phyloP scores from a whole-genome alignment of 2,113 vertebrate species.

The Myanophis thanlyinensis region DNA sequence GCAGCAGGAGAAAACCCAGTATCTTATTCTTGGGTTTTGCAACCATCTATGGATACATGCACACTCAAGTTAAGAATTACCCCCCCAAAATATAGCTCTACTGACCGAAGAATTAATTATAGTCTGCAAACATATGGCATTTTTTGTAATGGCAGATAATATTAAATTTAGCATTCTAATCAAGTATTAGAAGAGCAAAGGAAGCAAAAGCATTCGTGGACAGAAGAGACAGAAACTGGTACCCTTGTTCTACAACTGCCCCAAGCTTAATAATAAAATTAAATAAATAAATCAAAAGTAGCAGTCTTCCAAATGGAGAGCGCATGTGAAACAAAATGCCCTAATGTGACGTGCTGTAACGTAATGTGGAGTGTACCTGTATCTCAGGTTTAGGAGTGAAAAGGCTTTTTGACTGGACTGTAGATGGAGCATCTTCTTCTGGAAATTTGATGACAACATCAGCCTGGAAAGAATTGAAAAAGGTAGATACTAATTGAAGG shows the following conservation, averaged over 20 bases:
- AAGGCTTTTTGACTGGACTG: slow-evolving; percentile 88
- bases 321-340: not conserved
- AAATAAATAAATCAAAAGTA: not conserved
- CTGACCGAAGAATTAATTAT: not conserved
- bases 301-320: not conserved
- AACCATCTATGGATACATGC: not conserved
- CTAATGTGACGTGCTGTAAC: too few species aligned
- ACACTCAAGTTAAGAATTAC: too few species aligned
- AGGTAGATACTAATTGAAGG: not conserved
- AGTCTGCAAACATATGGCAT: not conserved
- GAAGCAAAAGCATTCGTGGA: not conserved
- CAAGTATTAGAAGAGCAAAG: not conserved
- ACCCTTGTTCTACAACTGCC: not conserved
- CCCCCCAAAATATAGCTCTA: not conserved
- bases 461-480: slow-evolving; percentile 72
- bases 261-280: not conserved
- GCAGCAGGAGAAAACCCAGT: not conserved
- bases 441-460: slow-evolving; percentile 93
- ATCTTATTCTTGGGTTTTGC: not conserved
- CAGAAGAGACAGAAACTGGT: not conserved
- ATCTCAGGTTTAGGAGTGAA: slow-evolving; percentile 96
- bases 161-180: not conserved
- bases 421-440: slow-evolving; percentile 88
- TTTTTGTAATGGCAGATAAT: not conserved
- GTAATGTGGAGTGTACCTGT: slow-evolving; percentile 80